Evolutionary conservation across 2,113 vertebrate genomes (phyloP), one percentile per base, ranked within the genome.

Genomic region (Otis tarda): DNA sequence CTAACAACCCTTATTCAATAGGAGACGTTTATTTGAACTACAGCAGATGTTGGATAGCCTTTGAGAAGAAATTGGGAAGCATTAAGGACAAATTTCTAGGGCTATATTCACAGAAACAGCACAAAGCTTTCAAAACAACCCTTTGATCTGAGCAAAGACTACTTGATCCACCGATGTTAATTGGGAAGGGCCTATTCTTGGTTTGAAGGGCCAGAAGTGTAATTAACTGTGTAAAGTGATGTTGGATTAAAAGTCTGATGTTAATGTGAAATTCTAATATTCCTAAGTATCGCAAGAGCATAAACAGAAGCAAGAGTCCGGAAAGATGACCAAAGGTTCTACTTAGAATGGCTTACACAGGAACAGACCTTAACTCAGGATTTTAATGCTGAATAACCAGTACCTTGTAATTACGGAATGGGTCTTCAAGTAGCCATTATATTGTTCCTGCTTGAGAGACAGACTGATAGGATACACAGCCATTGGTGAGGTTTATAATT

Each of bases 141-240:
- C 47, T 94, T 91, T 86, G 73, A 64, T 94, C 67, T 73, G 16
- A 94, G 83, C n/a, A 89, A 91, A 88, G 71, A 53, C 35, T 57
- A n/a, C 2, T 10, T 79, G 64, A 90, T 95, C 65, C 52, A 15
- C 35, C 57, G 68, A 4, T 70, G 50, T 49, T 93, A 71, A 76
- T 76, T 67, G 50, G 57, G 69, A 88, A 74, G n/a, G n/a, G 74
- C 5, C 14, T 13, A 25, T 75, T 79, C 69, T 74, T 92, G 83
- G 55, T 56, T 68, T 94, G 74, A 83, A 93, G 88, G 75, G 60
- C 37, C 68, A 88, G 56, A 88, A 90, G 80, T 69, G 82, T 95
- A 83, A 94, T 95, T 93, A 97, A 94, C 37, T 83, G 9, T 59
- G 14, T 89, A 60, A 80, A 83, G 76, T 69, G 30, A n/a, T 4